These are phyloP conservation scores for Romanogobio albipinnatus DNA, from an alignment of 2,113 vertebrate genomes.

Conservation along the genomic window DNA sequence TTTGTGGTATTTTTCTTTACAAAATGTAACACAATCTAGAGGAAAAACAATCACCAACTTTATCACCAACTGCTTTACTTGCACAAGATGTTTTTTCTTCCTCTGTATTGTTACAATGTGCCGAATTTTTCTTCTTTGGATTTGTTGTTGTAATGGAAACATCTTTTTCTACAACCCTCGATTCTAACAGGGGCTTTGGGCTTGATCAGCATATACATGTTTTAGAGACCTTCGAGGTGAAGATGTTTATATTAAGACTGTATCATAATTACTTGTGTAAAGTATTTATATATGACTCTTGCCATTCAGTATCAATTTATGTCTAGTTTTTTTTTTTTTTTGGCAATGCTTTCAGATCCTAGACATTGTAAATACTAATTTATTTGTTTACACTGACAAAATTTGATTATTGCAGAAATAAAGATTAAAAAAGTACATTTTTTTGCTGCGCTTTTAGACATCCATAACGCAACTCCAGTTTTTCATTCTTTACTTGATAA, in stretches of 20 bases:
- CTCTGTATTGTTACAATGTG: constrained; percentile 2
- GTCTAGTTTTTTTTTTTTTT: constrained; percentile 56
- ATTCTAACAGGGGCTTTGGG: constrained; percentile 51
- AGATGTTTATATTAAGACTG: constrained; percentile 95
- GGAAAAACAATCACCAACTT: constrained; percentile 46
- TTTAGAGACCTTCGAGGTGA: constrained; percentile 62
- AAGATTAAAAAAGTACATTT: constrained; percentile 69
- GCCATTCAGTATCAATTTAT: constrained; percentile 60
- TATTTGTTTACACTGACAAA: constrained; percentile 92
- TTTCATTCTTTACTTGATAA: constrained; percentile 49
- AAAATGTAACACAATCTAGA: neutral
- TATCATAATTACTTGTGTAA: constrained; percentile 93
- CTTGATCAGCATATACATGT: constrained; percentile 53
- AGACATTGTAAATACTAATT: constrained; percentile 97
- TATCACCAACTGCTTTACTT: constrained; percentile 49
- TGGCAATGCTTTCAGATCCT: constrained; percentile 76
- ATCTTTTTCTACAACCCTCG: constrained; percentile 56
- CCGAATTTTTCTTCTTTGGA: constrained; percentile 9
- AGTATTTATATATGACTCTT: constrained; percentile 91
- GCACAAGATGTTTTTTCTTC: constrained; percentile 45
- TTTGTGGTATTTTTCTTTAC: neutral
- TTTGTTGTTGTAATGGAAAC: constrained; percentile 23
- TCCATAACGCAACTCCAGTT: constrained; percentile 40
- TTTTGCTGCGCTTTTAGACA: constrained; percentile 74
- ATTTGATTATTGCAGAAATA: constrained; percentile 73